Percentiles rank a stretch among this genome's conserved stretches.
Evolutionary conservation across 2,113 vertebrate genomes (phyloP).

Genomic region (Argyrosomus japonicus): DNA sequence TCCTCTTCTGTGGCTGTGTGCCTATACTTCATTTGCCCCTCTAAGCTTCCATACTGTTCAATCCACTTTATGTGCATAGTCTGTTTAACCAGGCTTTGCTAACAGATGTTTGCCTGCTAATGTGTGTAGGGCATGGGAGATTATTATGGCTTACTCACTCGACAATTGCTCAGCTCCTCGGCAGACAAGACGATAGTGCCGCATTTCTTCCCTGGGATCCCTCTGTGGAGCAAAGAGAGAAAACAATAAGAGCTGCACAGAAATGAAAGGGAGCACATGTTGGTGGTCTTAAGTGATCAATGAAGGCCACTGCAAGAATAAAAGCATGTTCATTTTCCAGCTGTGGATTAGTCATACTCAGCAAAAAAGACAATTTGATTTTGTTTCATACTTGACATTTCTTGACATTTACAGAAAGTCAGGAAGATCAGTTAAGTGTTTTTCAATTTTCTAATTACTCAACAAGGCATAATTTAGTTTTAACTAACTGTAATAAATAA

Average conservation of each 20-base stretch:
- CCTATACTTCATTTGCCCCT: not conserved
- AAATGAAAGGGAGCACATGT: slow-evolving; percentile 30
- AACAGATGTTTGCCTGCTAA: slow-evolving; percentile 53
- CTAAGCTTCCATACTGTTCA: slow-evolving; percentile 1
- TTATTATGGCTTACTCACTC: slow-evolving; percentile 77
- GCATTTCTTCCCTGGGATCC: slow-evolving; percentile 85
- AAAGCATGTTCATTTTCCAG: slow-evolving; percentile 3
- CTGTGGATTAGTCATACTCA: not conserved
- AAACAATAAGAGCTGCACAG: slow-evolving; percentile 35
- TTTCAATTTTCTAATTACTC: too few species aligned
- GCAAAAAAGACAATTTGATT: not conserved
- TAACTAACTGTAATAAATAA: not conserved
- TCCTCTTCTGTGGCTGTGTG: not conserved
- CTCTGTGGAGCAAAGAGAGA: slow-evolving; percentile 73
- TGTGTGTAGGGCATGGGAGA: slow-evolving; percentile 35
- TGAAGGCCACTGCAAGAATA: slow-evolving; percentile 2
- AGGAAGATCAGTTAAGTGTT: too few species aligned
- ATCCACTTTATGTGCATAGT: slow-evolving; percentile 21
- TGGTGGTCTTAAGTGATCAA: slow-evolving; percentile 6
- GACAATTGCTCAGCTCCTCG: slow-evolving; percentile 85
- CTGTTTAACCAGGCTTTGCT: slow-evolving; percentile 39
- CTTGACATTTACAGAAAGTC: not conserved
- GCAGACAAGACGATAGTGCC: slow-evolving; percentile 81
- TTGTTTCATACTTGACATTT: not conserved
- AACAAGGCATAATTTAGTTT: too few species aligned